A percentile compares a stretch with the other conserved stretches of the same genome.
Conservation (phyloP, 2,888 invertebrate species). For the Liposcelis brunnea region DNA sequence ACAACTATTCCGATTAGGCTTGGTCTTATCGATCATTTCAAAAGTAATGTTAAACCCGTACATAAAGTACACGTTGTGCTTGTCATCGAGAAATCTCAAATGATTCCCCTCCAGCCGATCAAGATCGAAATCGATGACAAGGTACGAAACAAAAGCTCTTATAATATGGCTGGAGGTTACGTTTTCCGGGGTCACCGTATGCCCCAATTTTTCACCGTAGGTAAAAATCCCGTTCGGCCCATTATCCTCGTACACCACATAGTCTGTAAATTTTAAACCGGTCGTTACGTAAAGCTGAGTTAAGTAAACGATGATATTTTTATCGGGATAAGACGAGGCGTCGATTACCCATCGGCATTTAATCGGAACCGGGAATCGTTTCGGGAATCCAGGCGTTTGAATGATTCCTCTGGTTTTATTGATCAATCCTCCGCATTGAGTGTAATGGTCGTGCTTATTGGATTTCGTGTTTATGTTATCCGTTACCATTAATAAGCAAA, state of each 20-base stretch:
- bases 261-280: conserved; percentile 57
- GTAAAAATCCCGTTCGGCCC: neutral
- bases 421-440: conserved; percentile 44
- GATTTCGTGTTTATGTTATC: no score
- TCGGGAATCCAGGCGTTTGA: conserved; percentile 71
- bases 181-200: conserved; percentile 48
- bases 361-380: conserved; percentile 62
- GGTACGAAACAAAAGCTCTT: conserved; percentile 32
- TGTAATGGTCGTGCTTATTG: no score
- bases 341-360: conserved; percentile 78
- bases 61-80: conserved; percentile 71
- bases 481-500: no score
- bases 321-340: conserved; percentile 38
- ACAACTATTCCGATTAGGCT: conserved; percentile 35
- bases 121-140: conserved; percentile 61
- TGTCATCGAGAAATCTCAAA: conserved; percentile 58
- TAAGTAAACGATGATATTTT: conserved; percentile 62
- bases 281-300: conserved; percentile 74
- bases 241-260: conserved; percentile 24
- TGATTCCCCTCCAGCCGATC: conserved; percentile 57
- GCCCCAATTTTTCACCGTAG: neutral
- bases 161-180: conserved; percentile 38
- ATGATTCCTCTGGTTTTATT: conserved; percentile 50
- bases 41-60: conserved; percentile 89
- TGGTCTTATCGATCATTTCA: conserved; percentile 43